Evolutionary conservation across 2,888 invertebrate species (phyloP).

Genomic region (Steinernema scapterisci): DNA sequence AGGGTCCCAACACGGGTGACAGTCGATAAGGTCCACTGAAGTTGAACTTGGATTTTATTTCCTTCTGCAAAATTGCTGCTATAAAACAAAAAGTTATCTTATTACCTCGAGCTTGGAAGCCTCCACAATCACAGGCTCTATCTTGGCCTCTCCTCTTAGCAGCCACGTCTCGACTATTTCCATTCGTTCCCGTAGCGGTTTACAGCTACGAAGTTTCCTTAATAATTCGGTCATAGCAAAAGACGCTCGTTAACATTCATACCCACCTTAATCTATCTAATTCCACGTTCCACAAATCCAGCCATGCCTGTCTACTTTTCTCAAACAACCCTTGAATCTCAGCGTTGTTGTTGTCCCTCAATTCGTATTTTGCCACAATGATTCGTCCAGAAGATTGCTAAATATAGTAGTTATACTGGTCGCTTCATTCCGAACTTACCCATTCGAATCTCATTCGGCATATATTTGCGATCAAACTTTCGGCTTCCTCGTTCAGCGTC

Average conservation of each 20-base stretch:
- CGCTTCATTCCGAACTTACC: background rate
- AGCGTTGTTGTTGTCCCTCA: background rate
- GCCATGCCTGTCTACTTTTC: background rate
- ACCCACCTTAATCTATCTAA: background rate
- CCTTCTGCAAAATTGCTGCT: background rate
- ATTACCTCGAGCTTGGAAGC: background rate
- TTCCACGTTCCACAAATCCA: background rate
- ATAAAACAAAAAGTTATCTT: background rate
- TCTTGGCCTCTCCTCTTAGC: background rate
- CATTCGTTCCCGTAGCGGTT: background rate
- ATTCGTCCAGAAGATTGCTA: background rate
- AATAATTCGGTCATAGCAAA: too few relatives aligned
- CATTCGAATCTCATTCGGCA: background rate
- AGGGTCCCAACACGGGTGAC: conserved; percentile 6
- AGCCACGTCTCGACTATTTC: background rate
- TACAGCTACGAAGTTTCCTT: background rate
- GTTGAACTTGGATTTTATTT: background rate
- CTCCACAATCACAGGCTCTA: background rate
- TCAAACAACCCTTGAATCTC: background rate
- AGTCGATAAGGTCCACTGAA: background rate
- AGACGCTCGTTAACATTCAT: too few relatives aligned
- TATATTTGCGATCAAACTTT: background rate
- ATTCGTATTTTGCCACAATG: conserved; percentile 6
- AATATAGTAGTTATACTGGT: background rate
- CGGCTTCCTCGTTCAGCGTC: background rate